Percentiles rank a stretch among this genome's conserved stretches.
Evolutionary conservation across 2,888 invertebrate species (phyloP).

Genomic region (Julus scandinavius): DNA sequence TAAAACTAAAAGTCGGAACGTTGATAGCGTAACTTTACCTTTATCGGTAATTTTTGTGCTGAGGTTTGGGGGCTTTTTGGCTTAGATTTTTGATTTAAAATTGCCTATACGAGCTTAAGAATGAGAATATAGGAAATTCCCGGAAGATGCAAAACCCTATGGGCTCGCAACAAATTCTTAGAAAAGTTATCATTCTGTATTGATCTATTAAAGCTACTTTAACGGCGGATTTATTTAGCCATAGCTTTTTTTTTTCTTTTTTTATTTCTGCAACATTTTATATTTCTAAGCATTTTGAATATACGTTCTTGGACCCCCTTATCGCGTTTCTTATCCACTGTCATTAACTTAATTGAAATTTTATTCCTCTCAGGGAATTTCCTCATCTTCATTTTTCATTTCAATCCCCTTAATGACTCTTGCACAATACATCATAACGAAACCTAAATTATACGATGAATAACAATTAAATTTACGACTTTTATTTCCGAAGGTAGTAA

Average conservation of each 20-base stretch:
- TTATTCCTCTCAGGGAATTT: slow-evolving; percentile 15
- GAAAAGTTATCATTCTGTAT: not conserved
- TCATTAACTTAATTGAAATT: slow-evolving; percentile 33
- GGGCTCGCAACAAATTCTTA: not conserved
- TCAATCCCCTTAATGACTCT: not conserved
- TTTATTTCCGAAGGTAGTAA: not conserved
- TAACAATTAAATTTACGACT: slow-evolving; percentile 4
- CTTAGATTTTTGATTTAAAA: not conserved
- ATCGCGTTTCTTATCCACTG: not conserved
- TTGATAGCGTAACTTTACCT: not conserved
- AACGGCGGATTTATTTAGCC: not conserved
- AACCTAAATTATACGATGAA: not conserved
- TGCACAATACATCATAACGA: not conserved
- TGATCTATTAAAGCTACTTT: not conserved
- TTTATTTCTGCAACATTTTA: slow-evolving; percentile 12
- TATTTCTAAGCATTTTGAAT: not conserved
- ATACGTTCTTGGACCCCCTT: not conserved
- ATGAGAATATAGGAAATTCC: not conserved
- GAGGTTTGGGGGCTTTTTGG: not conserved
- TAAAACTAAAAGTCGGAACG: not conserved
- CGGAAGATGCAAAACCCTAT: not conserved
- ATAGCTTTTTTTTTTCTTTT: not conserved
- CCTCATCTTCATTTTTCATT: not conserved
- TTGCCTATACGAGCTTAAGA: not conserved
- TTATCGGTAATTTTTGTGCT: slow-evolving; percentile 7